Percentiles rank a stretch among this genome's conserved stretches.
phyloP scores from a whole-genome alignment of 2,888 invertebrate genomes.

The Lacanobia oleracea region DNA sequence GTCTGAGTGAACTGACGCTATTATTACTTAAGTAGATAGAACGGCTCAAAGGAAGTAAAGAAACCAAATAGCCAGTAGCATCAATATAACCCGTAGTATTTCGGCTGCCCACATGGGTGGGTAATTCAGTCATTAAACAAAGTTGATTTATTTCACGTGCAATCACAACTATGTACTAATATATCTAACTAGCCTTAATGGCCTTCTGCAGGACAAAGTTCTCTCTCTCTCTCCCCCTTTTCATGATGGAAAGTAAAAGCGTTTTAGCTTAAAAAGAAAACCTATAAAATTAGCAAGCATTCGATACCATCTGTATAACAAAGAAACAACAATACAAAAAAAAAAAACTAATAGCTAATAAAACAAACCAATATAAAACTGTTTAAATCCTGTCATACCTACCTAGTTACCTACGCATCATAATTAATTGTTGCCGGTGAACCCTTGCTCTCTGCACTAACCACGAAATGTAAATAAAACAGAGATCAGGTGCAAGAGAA shows the following conservation, averaged over 20 bases:
- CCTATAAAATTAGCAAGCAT: too few species aligned
- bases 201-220: too few species aligned
- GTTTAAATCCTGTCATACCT: neutral
- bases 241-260: too few species aligned
- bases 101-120: neutral
- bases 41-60: neutral
- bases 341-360: neutral
- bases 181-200: too few species aligned
- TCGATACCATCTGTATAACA: too few species aligned
- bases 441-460: neutral
- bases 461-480: neutral
- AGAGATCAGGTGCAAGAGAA: neutral
- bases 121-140: neutral
- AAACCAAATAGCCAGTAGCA: neutral
- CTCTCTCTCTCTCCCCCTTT: too few species aligned
- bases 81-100: neutral
- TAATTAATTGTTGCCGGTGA: slow-evolving; percentile 1
- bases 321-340: too few species aligned
- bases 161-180: too few species aligned
- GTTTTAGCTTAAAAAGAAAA: too few species aligned
- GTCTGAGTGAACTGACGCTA: slow-evolving; percentile 1
- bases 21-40: neutral
- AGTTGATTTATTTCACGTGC: too few species aligned
- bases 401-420: too few species aligned
- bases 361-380: neutral